Evolutionary conservation across 1,140 invertebrate genomes (phyloP).

Genomic region (Eurosta solidaginis): DNA sequence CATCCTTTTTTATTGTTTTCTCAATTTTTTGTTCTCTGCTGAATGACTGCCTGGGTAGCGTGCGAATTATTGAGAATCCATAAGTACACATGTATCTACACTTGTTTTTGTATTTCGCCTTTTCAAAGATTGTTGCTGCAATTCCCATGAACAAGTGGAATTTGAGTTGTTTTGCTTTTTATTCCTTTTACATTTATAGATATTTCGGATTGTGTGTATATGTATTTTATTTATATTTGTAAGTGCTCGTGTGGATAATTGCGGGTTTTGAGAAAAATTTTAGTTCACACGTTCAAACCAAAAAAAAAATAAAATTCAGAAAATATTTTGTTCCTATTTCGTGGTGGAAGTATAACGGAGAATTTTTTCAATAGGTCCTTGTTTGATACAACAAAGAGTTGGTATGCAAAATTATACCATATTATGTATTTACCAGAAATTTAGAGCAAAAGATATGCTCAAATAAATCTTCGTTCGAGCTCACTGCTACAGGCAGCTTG

Average conservation of each 20-base stretch:
- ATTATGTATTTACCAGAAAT: no score
- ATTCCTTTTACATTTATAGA: not conserved
- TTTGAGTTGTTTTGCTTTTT: not conserved
- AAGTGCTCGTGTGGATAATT: not conserved
- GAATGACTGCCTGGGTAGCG: not conserved
- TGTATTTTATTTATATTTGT: no score
- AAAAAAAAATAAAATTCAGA: not conserved
- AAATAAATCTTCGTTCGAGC: no score
- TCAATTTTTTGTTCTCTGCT: not conserved
- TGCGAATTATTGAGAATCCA: not conserved
- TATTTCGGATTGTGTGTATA: not conserved
- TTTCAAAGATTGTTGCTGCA: not conserved
- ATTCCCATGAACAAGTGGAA: slow-evolving; percentile 24
- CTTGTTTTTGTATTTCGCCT: not conserved
- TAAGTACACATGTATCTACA: not conserved
- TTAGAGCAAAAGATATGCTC: no score
- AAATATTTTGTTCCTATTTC: no score
- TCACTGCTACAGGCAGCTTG: no score
- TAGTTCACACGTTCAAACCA: not conserved
- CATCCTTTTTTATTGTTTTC: not conserved
- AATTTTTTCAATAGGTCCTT: no score
- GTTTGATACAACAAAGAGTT: no score
- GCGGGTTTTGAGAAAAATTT: not conserved
- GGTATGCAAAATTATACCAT: no score
- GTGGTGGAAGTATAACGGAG: no score